A percentile compares a stretch with the other conserved stretches of the same genome.
These are phyloP conservation scores for Strix uralensis DNA, from an alignment of 2,113 vertebrate species.

Conservation along the genomic window DNA sequence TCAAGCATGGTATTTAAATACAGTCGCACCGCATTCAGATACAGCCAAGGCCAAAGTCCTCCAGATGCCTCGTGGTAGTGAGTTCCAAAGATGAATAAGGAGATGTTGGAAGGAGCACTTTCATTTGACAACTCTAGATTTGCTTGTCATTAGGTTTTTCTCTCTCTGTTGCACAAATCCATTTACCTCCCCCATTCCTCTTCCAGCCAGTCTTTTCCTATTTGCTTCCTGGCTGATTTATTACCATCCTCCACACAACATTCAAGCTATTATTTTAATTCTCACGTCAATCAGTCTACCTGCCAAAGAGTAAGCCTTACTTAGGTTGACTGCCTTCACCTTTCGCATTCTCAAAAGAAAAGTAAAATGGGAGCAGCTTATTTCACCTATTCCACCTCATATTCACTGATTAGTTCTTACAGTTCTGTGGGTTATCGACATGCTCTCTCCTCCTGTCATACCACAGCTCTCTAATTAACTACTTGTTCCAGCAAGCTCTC, in stretches of 20 bases:
- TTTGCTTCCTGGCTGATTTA: conserved; percentile 35
- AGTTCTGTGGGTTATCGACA: background rate
- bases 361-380: background rate
- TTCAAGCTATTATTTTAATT: background rate
- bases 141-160: background rate
- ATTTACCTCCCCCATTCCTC: background rate
- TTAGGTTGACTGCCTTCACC: background rate
- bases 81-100: background rate
- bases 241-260: background rate
- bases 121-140: background rate
- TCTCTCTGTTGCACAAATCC: background rate
- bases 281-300: background rate
- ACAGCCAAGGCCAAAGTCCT: background rate
- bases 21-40: background rate
- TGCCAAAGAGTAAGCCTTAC: background rate
- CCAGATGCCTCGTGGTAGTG: background rate
- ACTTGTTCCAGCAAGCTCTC: background rate
- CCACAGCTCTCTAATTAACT: conserved; percentile 28
- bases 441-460: background rate
- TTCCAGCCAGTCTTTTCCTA: background rate
- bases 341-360: background rate
- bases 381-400: background rate
- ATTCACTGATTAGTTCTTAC: background rate
- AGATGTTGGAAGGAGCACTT: background rate
- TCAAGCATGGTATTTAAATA: background rate